These are phyloP conservation scores for Tipula vernalis DNA, from an alignment of 2,888 invertebrate genomes.

Conservation along the genomic window DNA sequence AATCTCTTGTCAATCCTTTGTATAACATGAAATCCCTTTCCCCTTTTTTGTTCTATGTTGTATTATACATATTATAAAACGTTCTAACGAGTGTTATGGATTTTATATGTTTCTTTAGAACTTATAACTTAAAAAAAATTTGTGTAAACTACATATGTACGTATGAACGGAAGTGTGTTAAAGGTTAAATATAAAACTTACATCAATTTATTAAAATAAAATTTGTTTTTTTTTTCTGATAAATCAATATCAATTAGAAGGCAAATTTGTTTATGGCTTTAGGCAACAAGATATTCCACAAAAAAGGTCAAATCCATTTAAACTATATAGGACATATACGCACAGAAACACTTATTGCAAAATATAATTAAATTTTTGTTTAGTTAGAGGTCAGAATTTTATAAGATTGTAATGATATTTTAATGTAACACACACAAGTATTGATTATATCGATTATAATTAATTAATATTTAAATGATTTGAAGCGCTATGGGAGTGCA, in stretches of 20 bases:
- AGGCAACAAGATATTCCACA: neutral
- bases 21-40: neutral
- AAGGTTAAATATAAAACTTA: neutral
- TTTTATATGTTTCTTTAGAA: neutral
- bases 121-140: neutral
- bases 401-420: neutral
- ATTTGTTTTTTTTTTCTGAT: neutral
- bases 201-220: neutral
- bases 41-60: neutral
- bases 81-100: neutral
- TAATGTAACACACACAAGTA: neutral
- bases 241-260: neutral
- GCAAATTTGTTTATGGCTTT: neutral
- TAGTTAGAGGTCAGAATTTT: neutral
- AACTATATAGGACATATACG: no score
- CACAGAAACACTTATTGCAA: neutral
- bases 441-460: neutral
- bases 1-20: neutral
- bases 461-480: neutral
- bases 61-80: neutral
- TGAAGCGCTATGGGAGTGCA: neutral
- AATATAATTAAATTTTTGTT: neutral
- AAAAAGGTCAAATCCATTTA: neutral
- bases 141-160: neutral
- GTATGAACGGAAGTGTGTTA: neutral